Evolutionary conservation across 2,113 vertebrate species (phyloP), one percentile per base, ranked within the genome.

Genomic region (Scortum barcoo): DNA sequence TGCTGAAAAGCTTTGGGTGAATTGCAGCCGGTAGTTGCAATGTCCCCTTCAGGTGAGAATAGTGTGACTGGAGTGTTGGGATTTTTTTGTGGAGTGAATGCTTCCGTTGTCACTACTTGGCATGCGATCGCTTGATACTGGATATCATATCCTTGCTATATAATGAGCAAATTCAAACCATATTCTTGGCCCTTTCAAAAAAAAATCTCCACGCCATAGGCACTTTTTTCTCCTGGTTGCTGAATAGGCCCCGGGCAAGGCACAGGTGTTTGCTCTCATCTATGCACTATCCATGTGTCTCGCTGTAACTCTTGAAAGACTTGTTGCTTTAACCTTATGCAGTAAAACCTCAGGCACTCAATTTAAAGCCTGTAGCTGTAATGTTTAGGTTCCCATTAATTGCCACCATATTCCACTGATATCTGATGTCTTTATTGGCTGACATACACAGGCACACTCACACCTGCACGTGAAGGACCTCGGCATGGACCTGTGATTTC

Each of bases 401-500:
- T 77, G 26, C 26, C 42, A 40, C 48, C 11, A 60, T 53, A 81
- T 74, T 42, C 56, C 8, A 79, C n/a, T n/a, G n/a, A n/a, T n/a
- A n/a, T n/a, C n/a, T n/a, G n/a, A 85, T 70, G 46, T 63, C 40
- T 83, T 68, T 80, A 85, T 60, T 81, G 65, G 78, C 58, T 72
- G 61, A 65, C 44, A 33, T 30, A 68, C 54, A 28, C 24, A 36
- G 33, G 42, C 36, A 46, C 9, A 28, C 26, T 57, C 24, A 1
- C 75, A 67, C 40, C 54, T 24, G 40, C 70, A 72, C 4, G 56
- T 88, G 66, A 70, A 80, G 22, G 71, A 74, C 51, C 44, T 74
- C 80, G 28, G 42, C 67, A 63, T 61, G 46, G 30, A 81, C 4
- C 8, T 42, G 53, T 58, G 69, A 86, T 83, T 80, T n/a, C n/a